Base-by-base conservation (phyloP, 2,888 invertebrate genomes). In the Acronicta aceris region DNA sequence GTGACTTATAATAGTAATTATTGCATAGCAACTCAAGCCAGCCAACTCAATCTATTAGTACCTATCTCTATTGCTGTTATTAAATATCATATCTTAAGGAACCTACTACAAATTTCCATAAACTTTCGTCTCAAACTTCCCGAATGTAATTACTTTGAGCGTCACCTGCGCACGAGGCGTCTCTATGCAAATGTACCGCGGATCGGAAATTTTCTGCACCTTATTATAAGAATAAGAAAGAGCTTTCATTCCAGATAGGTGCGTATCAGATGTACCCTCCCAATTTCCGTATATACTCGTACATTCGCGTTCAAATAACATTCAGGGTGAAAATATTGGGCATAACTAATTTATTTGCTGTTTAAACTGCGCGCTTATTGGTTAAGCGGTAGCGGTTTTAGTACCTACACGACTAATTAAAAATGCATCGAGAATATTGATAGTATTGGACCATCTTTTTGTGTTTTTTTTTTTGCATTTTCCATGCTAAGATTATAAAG, bases 251-350 rank as follows among this genome's bases (percentile, higher is more conserved):
- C 82, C 88, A 81, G 81, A 81, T 81, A 82, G 89, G 89, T 88
- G 88, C 77, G 83, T 84, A 90, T 92, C 90, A 87, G 94, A 94
- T 94, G 87, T 85, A 82, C 89, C 86, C 89, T 89, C 83, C 85
- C 93, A 92, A 94, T 93, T 94, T 93, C 92, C 90, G 79, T 83
- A 58, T 41, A 81, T 84, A 86, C 21, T 43, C 90, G 88, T 89
- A 89, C 85, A 88, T 86, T 86, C 84, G 81, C 84, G 74, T 90
- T 88, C 85, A 86, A 89, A 89, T 89, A 91, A 88, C 86, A 88
- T 90, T 90, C 89, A 89, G 92, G 91, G 92, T 89, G 92, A 91
- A 91, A 90, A 91, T 91, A 91, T 91, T 87, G 89, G 87, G 89
- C 82, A 89, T 89, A 89, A 91, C 92, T 93, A 93, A 92, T 92